Evolutionary conservation across 2,797 vertebrate species (phyloP).

Genomic region (Pipistrellus nathusii): DNA sequence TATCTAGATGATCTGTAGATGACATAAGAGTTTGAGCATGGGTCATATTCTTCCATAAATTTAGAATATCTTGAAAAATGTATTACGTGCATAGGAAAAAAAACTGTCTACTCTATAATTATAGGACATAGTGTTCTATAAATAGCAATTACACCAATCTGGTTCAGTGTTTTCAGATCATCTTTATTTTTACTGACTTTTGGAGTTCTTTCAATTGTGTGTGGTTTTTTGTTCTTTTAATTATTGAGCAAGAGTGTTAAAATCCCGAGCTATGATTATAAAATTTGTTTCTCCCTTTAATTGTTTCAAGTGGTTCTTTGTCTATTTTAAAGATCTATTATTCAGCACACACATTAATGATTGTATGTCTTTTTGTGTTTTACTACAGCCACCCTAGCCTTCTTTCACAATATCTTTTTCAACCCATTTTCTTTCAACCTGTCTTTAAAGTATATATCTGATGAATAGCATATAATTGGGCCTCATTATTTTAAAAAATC

Average conservation of each 20-base stretch:
- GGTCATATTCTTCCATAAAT: neutral
- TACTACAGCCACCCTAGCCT: neutral
- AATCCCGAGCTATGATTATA: neutral
- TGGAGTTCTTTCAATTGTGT: neutral
- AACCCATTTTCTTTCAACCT: conserved; percentile 9
- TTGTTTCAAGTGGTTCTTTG: conserved; percentile 2
- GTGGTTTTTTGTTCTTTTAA: neutral
- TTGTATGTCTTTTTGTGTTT: neutral
- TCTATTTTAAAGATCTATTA: neutral
- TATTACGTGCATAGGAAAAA: neutral
- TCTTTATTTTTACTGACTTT: conserved; percentile 19
- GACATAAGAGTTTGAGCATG: neutral
- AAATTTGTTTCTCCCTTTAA: conserved; percentile 18
- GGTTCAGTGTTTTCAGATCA: neutral
- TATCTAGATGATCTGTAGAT: neutral
- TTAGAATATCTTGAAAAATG: neutral
- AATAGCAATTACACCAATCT: neutral
- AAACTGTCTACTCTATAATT: neutral
- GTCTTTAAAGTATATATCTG: neutral
- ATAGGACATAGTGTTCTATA: neutral
- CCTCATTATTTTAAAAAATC: neutral
- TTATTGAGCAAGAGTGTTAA: neutral
- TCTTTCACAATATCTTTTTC: neutral
- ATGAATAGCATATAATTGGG: neutral
- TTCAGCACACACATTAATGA: neutral